These are phyloP conservation scores for Perognathus longimembris DNA, from an alignment of 2,113 vertebrate species.

Conservation along the genomic window DNA sequence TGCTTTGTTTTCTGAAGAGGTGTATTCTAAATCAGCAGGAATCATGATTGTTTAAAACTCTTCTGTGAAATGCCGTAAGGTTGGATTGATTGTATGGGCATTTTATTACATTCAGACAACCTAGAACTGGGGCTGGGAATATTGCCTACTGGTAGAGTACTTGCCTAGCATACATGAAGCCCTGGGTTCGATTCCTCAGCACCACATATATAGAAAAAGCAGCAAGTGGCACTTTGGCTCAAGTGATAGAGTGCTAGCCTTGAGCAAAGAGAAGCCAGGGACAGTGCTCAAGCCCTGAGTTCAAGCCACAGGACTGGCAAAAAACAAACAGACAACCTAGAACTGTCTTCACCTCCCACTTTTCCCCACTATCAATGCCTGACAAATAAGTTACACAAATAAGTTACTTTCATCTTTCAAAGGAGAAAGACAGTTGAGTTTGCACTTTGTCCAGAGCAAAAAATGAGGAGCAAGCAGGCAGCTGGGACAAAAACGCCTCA, in stretches of 20 bases:
- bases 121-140: no score
- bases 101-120: background rate
- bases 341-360: background rate
- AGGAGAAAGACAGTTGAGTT: background rate
- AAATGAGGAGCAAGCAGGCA: background rate
- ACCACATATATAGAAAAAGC: no score
- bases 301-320: no score
- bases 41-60: background rate
- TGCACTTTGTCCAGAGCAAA: background rate
- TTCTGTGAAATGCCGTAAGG: background rate
- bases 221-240: no score
- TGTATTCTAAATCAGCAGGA: background rate
- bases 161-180: no score
- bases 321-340: no score
- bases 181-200: no score
- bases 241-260: no score
- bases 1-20: slow-evolving; percentile 7
- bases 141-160: no score
- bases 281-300: no score
- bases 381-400: background rate
- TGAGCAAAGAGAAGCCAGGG: no score
- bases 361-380: background rate
- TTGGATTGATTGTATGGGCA: background rate
- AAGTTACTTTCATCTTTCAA: background rate
- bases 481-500: background rate